Evolutionary conservation across 2,888 invertebrate genomes (phyloP).

Genomic region (Eupsilia transversa): DNA sequence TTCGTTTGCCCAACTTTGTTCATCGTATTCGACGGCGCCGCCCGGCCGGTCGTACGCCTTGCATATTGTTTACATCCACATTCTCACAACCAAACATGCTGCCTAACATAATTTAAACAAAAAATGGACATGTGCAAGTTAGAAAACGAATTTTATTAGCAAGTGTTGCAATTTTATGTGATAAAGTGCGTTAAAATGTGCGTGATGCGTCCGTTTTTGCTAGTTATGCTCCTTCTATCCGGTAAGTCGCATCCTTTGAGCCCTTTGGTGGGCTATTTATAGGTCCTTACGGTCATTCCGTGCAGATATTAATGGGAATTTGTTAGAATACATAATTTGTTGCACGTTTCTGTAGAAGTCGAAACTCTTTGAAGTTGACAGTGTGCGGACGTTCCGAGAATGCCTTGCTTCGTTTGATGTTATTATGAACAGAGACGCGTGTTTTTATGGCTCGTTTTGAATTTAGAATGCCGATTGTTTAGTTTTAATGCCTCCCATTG

Average conservation of each 20-base stretch:
- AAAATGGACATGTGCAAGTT: constrained; percentile 70
- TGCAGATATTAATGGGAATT: constrained; percentile 84
- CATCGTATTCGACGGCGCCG: constrained; percentile 71
- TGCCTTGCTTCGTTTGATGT: constrained; percentile 70
- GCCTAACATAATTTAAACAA: constrained; percentile 74
- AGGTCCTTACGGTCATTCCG: constrained; percentile 83
- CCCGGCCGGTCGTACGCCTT: constrained; percentile 66
- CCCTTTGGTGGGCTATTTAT: constrained; percentile 84
- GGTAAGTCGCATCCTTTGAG: constrained; percentile 86
- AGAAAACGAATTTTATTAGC: constrained; percentile 60
- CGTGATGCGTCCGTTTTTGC: constrained; percentile 77
- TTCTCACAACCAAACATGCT: constrained; percentile 72
- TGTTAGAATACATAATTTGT: constrained; percentile 76
- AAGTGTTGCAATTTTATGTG: constrained; percentile 72
- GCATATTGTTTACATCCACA: constrained; percentile 73
- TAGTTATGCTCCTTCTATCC: constrained; percentile 81
- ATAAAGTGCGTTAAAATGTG: constrained; percentile 82
- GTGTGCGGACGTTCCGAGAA: constrained; percentile 67
- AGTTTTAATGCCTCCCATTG: constrained; percentile 26
- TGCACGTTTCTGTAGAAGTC: constrained; percentile 68
- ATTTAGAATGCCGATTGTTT: constrained; percentile 63
- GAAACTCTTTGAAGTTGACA: constrained; percentile 73
- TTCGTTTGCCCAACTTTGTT: constrained; percentile 69
- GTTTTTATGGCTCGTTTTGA: constrained; percentile 66
- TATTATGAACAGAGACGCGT: constrained; percentile 66